Evolutionary conservation across 92 coral and sea anemone species (phyloP).

Genomic region (Parazoanthus atlanticus): DNA sequence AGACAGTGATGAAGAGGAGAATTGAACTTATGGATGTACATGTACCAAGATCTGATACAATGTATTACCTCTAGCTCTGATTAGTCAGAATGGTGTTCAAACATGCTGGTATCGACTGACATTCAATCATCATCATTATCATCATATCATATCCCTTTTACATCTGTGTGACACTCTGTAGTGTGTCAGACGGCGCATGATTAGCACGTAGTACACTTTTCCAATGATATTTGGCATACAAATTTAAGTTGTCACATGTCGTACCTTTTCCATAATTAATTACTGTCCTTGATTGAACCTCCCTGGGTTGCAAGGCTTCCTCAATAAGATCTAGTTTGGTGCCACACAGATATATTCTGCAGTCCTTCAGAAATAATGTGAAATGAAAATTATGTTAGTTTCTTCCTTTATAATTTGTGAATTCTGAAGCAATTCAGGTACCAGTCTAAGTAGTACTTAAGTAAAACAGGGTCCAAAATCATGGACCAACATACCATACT

Average conservation of each 20-base stretch:
- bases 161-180: too few species aligned
- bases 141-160: too few species aligned
- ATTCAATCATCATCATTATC: too few species aligned
- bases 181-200: too few species aligned
- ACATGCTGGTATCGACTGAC: neutral
- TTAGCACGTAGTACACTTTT: too few species aligned
- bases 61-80: too few species aligned
- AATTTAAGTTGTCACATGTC: neutral
- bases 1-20: too few species aligned
- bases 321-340: slow-evolving; percentile 94
- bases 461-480: neutral
- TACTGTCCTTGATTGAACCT: slow-evolving; percentile 74
- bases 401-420: neutral
- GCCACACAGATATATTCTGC: slow-evolving; percentile 96
- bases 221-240: neutral
- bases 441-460: neutral
- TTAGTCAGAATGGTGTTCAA: too few species aligned
- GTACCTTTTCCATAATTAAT: slow-evolving; percentile 87
- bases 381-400: neutral
- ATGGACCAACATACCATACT: too few species aligned
- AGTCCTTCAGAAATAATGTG: slow-evolving; percentile 62
- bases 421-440: neutral
- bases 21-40: too few species aligned
- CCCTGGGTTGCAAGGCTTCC: slow-evolving; percentile 84
- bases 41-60: too few species aligned